Evolutionary conservation across 2,797 vertebrate species (phyloP).

Genomic region (Thaleichthys pacificus): DNA sequence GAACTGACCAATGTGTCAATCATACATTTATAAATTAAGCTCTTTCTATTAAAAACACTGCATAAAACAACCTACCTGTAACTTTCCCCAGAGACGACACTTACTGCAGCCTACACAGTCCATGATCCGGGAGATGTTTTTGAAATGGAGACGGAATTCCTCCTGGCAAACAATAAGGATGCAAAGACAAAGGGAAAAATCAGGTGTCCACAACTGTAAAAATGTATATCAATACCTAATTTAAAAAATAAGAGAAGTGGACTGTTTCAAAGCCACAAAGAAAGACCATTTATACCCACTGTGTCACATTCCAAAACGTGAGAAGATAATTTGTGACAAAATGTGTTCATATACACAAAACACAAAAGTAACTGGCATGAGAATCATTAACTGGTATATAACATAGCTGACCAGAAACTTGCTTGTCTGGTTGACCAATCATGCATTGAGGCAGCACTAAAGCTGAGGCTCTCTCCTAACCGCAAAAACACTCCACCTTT

Average conservation of each 20-base stretch:
- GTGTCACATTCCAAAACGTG: neutral
- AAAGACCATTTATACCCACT: neutral
- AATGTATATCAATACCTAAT: too few relatives aligned
- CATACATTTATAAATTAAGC: neutral
- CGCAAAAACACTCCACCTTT: neutral
- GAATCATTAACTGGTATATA: neutral
- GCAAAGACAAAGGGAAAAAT: neutral
- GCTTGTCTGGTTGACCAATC: neutral
- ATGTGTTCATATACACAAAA: neutral
- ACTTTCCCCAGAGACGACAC: conserved; percentile 94
- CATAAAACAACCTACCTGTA: conserved; percentile 79
- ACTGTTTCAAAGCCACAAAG: neutral
- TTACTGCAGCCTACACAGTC: conserved; percentile 98
- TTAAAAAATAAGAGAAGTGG: neutral
- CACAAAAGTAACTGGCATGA: neutral
- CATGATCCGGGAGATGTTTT: conserved; percentile 98
- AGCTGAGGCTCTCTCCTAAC: neutral
- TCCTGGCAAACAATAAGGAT: conserved; percentile 73
- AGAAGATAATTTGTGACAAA: neutral
- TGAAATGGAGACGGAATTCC: conserved; percentile 94
- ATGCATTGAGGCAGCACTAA: neutral
- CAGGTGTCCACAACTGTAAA: too few relatives aligned
- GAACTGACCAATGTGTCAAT: neutral
- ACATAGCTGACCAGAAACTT: neutral
- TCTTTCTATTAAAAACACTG: neutral